Base-by-base conservation (phyloP, 1,140 invertebrate genomes). In the Melipona quadrifasciata region DNA sequence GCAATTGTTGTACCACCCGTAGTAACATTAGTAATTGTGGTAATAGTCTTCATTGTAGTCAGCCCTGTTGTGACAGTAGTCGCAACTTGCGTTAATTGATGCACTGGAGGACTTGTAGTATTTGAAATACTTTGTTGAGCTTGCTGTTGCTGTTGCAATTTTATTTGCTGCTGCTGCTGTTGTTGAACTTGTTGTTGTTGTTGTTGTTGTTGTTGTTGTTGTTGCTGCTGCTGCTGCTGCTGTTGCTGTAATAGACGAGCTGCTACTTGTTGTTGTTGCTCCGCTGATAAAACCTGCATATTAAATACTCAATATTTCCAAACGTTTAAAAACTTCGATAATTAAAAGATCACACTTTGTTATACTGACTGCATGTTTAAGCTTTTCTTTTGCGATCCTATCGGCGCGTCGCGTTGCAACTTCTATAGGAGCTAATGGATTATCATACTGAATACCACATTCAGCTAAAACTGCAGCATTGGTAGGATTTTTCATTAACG, bases 351-450 rank as follows among this genome's bases (percentile, higher is more conserved):
- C 70, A 19, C 1, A 6, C n/a, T 6, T 1, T 27, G 34, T 68
- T 77, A 64, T 90, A 87, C 86, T 92, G n/a, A 92, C 93, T 47
- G 90, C 91, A 78, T 95, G 93, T 85, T 96, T 95, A 86, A 95
- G 91, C 90, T 99, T 99, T 88, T 98, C 98, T 89, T 97, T 96
- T 0, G 96, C 96, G 80, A 98, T 97, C 82, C 98, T 95, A 90
- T 99, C 98, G 5, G 97, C 97, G 88, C 98, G 95, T 75, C 97
- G 96, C 14, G 96, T 95, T 5, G 98, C 98, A 57, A 99, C 97
- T 88, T 98, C 97, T 88, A 97, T 96, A 0, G 98, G 98, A 80
- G 96, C 96, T 31, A 98, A 94, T 1, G 98, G 98, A 85, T 95
- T 96, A 87, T 99, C 98, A 90, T 98, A 98, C 17, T 93, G 90